These are phyloP conservation scores for Coregonus clupeaformis DNA, from an alignment of 2,113 vertebrate genomes.

Conservation along the genomic window DNA sequence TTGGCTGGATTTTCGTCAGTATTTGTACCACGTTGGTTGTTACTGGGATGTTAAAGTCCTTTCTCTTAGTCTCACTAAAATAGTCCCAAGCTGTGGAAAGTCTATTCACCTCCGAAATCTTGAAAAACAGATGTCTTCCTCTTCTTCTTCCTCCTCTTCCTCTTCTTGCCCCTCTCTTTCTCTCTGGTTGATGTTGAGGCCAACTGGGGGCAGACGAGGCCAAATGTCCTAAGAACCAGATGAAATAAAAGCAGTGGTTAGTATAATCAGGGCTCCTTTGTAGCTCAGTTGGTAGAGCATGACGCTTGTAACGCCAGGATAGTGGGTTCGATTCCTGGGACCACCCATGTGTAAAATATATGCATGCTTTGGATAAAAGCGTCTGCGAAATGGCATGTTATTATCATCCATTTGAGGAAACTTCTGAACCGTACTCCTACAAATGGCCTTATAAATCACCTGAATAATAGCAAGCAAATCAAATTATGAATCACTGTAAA, in stretches of 20 bases:
- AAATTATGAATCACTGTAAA: not conserved
- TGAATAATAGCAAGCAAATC: not conserved
- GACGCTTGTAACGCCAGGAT: too few relatives aligned
- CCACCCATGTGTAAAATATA: too few relatives aligned
- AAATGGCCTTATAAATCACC: not conserved
- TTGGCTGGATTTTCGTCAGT: constrained; percentile 38
- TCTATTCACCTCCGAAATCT: constrained; percentile 1
- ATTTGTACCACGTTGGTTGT: not conserved
- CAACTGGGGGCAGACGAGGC: too few relatives aligned
- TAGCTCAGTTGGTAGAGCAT: too few relatives aligned
- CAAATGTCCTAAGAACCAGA: not conserved
- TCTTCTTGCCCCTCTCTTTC: not conserved
- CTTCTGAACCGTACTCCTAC: not conserved
- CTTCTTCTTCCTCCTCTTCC: constrained; percentile 26
- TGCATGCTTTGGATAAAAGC: too few relatives aligned
- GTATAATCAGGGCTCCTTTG: too few relatives aligned
- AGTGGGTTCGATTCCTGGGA: too few relatives aligned
- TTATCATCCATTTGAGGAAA: not conserved
- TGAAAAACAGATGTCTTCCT: not conserved
- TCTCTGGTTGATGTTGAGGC: too few relatives aligned
- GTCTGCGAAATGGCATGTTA: too few relatives aligned
- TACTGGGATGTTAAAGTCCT: constrained; percentile 35
- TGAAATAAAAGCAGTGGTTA: too few relatives aligned
- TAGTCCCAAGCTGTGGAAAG: constrained; percentile 42
- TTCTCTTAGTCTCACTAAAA: constrained; percentile 20